These are phyloP conservation scores for Erythrocercus mccallii DNA, from an alignment of 2,113 vertebrate genomes.

Conservation along the genomic window DNA sequence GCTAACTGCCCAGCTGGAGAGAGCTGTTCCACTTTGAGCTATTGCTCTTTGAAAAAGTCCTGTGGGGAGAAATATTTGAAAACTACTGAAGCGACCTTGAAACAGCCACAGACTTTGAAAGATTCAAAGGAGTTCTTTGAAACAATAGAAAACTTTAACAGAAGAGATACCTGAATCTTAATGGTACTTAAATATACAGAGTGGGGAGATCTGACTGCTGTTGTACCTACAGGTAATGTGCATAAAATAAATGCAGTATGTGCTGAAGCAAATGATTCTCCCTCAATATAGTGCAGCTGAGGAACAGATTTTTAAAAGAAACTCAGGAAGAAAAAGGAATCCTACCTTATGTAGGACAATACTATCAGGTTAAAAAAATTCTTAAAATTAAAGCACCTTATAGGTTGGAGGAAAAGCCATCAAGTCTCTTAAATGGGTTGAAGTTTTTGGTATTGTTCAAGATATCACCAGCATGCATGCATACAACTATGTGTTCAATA, in stretches of 20 bases:
- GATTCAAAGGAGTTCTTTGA: constrained; percentile 15
- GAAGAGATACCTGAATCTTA: not conserved
- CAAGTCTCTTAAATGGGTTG: not conserved
- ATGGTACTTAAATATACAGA: not conserved
- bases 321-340: not conserved
- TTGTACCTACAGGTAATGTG: not conserved
- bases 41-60: constrained; percentile 98
- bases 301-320: not conserved
- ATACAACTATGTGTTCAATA: not conserved
- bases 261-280: constrained; percentile 8
- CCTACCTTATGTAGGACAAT: not conserved
- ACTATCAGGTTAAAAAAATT: not conserved
- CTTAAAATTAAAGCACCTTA: not conserved
- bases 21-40: constrained; percentile 94
- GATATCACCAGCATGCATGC: not conserved
- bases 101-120: constrained; percentile 25
- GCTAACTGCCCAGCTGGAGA: constrained; percentile 98
- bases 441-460: not conserved
- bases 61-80: constrained; percentile 68
- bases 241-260: not conserved
- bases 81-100: constrained; percentile 59
- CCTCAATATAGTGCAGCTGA: not conserved
- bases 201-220: not conserved
- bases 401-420: not conserved
- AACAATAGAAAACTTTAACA: constrained; percentile 18